Evolutionary conservation across 2,797 vertebrate species (phyloP), one percentile per base, ranked within the genome.

Genomic region (Babyrousa celebensis): DNA sequence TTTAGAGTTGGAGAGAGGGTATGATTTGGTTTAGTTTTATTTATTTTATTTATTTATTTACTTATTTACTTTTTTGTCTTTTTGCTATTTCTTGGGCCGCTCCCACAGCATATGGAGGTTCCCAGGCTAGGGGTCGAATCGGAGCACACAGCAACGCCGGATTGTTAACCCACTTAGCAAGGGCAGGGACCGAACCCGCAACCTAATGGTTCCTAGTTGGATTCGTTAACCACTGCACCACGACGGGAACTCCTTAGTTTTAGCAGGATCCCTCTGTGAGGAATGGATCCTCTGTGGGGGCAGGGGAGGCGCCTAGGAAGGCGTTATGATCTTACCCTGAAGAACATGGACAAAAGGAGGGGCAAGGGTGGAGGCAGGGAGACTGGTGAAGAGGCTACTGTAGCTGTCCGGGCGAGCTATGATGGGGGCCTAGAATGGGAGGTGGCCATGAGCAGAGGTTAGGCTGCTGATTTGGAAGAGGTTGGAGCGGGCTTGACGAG

Each of bases 401-500:
- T 23, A 18, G 6, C 29, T 3, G 0, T 70, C 21, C 11, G 43
- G 48, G 72, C 0, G 0, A 23, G 32, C 3, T 6, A 5, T 0
- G 6, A 27, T 6, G 8, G 43, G 62, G 88, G 29, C 32, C 74
- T 32, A 6, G 89, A 70, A 20, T 20, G 10, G 20, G 52, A 40
- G 60, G 43, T 12, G 67, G 54, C 71, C 32, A 58, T 20, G 68
- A 32, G 48, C n/a, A n/a, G 92, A 70, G 48, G 58, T 74, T 3
- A 68, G 89, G 29, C 27, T 32, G 36, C 36, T 79, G 93, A 52
- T 58, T 56, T 63, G 74, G 95, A 68, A 63, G 40, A 58, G 20
- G 67, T 6, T n/a, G 21, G 27, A 0, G 62, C 63, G 85, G 71
- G 68, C n/a, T 48, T 32, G 58, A 75, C 67, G 29, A 25, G 56